Base-by-base conservation (phyloP, 2,113 vertebrate species). In the Machaerirhynchus nigripectus region DNA sequence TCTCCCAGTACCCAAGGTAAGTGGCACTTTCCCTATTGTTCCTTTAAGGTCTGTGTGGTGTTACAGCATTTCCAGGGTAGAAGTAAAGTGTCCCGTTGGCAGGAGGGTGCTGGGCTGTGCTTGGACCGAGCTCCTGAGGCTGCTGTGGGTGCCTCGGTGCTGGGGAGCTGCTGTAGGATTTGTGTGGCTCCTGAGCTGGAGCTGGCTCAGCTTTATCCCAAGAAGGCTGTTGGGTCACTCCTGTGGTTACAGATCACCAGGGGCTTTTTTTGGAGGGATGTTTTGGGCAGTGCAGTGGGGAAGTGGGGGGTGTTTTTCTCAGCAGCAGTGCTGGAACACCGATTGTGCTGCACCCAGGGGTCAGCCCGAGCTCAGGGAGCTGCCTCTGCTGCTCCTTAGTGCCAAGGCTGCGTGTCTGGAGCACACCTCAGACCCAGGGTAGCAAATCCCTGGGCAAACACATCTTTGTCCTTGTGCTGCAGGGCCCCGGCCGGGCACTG, bases 1-100 rank as follows among this genome's bases (percentile, higher is more conserved):
- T 37, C 3, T 68, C 50, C 15, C 2, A 7, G 0, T 1, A 0
- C 12, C 1, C 0, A 0, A 73, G 91, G 95, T 96, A 28, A 92
- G 93, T 74, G 28, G 5, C 1, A 1, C 0, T 0, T 40, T 59
- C 7, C 21, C 0, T 47, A 0, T 15, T 1, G 0, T 33, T 82
- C 2, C 4, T 60, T 11, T 4, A 1, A 11, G 3, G 5, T n/a
- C 7, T 37, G 0, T 13, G 0, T 9, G 56, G 21, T 5, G 4
- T 10, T 35, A 0, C 0, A 1, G 6, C 0, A 0, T 20, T 39
- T 10, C 28, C 6, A 28, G 10, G 6, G 33, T 5, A 2, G 49
- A 10, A 30, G 7, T 4, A 2, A 20, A 37, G 31, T 3, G 0
- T 3, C 10, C 1, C 5, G 2, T 28, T 11, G 21, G 35, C 8